These are phyloP conservation scores for Barbus barbus DNA, from an alignment of 2,113 vertebrate genomes.

Conservation along the genomic window DNA sequence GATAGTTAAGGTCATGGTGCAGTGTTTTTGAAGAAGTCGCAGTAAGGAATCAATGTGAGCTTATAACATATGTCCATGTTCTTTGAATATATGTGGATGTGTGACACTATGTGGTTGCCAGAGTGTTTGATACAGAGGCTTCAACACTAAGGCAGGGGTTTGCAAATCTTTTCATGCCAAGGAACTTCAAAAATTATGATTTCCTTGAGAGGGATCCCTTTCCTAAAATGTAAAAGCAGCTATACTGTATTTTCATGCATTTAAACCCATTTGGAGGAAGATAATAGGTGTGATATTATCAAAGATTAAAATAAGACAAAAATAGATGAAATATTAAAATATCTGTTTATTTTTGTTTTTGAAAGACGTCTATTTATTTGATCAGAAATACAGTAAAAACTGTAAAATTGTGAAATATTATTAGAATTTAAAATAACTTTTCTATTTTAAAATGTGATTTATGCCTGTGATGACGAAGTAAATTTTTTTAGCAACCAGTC, in stretches of 20 bases:
- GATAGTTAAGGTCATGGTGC: conserved; percentile 25
- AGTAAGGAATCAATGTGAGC: background rate
- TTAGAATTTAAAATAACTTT: too few species aligned
- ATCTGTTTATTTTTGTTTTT: too few species aligned
- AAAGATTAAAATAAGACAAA: too few species aligned
- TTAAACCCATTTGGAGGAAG: background rate
- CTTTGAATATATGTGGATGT: background rate
- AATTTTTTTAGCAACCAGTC: background rate
- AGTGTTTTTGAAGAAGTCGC: background rate
- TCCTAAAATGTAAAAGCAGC: background rate
- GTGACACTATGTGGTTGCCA: conserved; percentile 12
- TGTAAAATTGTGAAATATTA: too few species aligned
- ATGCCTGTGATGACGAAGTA: background rate
- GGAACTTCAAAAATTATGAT: background rate
- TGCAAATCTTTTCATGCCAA: background rate
- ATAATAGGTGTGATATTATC: background rate
- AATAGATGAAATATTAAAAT: too few species aligned
- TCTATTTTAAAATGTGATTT: background rate
- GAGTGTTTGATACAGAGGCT: background rate
- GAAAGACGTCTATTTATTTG: too few species aligned
- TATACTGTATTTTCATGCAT: background rate
- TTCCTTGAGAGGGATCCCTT: background rate
- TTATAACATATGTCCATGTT: background rate
- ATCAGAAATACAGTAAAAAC: too few species aligned
- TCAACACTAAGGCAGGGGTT: background rate